Evolutionary conservation across 2,797 vertebrate species (phyloP).

Genomic region (Coreius guichenoti): DNA sequence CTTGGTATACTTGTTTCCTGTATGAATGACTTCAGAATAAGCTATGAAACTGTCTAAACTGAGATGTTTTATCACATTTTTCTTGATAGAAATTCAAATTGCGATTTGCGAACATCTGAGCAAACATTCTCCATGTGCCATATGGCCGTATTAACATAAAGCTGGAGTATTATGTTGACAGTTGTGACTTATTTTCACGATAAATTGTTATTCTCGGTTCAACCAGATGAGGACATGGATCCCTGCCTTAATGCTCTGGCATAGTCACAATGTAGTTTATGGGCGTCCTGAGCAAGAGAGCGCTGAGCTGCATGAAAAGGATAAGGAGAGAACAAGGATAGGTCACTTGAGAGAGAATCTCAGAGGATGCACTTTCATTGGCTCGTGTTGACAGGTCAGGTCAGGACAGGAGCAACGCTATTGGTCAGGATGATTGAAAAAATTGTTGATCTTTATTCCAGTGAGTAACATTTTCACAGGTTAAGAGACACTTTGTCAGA

Average conservation of each 20-base stretch:
- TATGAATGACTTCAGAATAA: neutral
- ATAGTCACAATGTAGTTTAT: neutral
- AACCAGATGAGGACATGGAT: conserved; percentile 7
- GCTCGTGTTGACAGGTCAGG: conserved; percentile 26
- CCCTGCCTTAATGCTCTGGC: neutral
- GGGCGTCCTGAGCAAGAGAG: neutral
- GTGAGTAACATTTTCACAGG: neutral
- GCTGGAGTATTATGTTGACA: neutral
- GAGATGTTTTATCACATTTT: conserved; percentile 2
- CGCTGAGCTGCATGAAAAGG: conserved; percentile 8
- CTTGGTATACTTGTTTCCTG: neutral
- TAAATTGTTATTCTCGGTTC: conserved; percentile 23
- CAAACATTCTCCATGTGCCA: conserved; percentile 1
- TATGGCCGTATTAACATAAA: neutral
- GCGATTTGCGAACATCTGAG: conserved; percentile 9
- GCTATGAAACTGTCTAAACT: neutral
- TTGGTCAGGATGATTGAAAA: conserved; percentile 8
- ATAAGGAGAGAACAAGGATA: conserved; percentile 21
- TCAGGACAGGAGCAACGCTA: neutral
- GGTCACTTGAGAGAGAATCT: conserved; percentile 2
- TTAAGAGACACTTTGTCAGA: neutral
- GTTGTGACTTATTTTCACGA: conserved; percentile 35
- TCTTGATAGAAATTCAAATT: conserved; percentile 11
- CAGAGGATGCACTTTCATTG: neutral
- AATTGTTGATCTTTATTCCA: neutral